Conservation (phyloP, 2,113 vertebrate genomes). For the Lamprotornis superbus region DNA sequence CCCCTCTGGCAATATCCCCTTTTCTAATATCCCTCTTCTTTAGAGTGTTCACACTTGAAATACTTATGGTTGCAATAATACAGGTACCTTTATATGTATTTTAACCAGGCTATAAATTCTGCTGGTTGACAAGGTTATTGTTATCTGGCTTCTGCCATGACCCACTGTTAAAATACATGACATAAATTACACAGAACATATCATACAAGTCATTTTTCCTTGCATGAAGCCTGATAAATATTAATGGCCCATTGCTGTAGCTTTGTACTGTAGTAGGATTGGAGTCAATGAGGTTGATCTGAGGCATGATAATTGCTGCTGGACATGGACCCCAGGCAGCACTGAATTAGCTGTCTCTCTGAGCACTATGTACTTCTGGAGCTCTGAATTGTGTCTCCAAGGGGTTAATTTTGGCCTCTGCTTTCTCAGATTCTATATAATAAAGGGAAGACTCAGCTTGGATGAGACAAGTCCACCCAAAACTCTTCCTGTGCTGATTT, state of each 20-base stretch:
- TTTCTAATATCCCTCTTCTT: not conserved
- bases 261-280: not conserved
- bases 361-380: not conserved
- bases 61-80: not conserved
- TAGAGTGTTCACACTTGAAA: not conserved
- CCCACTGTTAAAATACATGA: constrained; percentile 59
- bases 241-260: constrained; percentile 51
- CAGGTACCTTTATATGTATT: not conserved
- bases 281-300: constrained; percentile 61
- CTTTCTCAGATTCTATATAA: not conserved
- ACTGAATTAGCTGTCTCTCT: not conserved
- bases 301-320: constrained; percentile 26
- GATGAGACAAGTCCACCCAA: not conserved
- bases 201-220: constrained; percentile 50
- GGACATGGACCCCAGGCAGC: not conserved
- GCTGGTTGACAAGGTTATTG: constrained; percentile 56
- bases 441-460: not conserved
- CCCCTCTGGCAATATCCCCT: not conserved
- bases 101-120: constrained; percentile 50
- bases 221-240: constrained; percentile 60
- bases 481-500: not conserved
- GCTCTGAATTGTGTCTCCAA: not conserved
- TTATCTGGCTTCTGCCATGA: constrained; percentile 47
- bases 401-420: not conserved
- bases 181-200: constrained; percentile 52